Evolutionary conservation across 35 echinoderm and acorn worm species (phyloP), one percentile per base, ranked within the genome.

Genomic region (Heliocidaris erythrogramma): DNA sequence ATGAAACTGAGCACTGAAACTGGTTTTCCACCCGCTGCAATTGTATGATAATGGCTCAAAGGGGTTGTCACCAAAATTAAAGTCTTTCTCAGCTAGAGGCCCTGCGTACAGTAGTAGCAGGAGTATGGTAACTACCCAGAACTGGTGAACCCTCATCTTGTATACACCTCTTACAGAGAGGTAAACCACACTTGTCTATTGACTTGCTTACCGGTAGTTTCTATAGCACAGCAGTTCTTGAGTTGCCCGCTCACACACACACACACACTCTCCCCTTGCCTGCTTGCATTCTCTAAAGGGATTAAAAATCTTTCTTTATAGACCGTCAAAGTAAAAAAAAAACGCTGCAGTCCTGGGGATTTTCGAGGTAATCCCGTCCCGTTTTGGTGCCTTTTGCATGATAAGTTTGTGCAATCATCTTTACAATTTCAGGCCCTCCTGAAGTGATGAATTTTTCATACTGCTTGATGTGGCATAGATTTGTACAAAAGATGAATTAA

Each of bases 281-380:
- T 78, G 27, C 65, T n/a, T n/a, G 87, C 47, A 89, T 35, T 89
- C 32, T 48, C 30, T 42, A 89, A 48, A 89, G 87, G 87, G 87
- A 89, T 89, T 89, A 89, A 32, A 89, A 89, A n/a, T 13, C 14
- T 47, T 89, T 30, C 29, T 29, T 48, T 89, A 89, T 7, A 89
- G 65, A 78, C 65, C 7, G 65, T n/a, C 65, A 4, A 78, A 78
- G 65, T 78, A 8, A 78, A n/a, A 27, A 21, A 69, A 69, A 71
- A 21, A 71, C 7, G 65, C 21, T 27, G n/a, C 7, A n/a, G 65
- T 78, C 65, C 65, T 78, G 65, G 18, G 17, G 65, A 78, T 78
- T 78, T 56, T 78, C 21, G 65, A 78, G 65, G 65, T 27, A 78
- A 78, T 78, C 21, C 65, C n/a, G 18, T n/a, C 65, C 65, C 18